Base-by-base conservation (phyloP, 2,113 vertebrate genomes). In the Struthio camelus region DNA sequence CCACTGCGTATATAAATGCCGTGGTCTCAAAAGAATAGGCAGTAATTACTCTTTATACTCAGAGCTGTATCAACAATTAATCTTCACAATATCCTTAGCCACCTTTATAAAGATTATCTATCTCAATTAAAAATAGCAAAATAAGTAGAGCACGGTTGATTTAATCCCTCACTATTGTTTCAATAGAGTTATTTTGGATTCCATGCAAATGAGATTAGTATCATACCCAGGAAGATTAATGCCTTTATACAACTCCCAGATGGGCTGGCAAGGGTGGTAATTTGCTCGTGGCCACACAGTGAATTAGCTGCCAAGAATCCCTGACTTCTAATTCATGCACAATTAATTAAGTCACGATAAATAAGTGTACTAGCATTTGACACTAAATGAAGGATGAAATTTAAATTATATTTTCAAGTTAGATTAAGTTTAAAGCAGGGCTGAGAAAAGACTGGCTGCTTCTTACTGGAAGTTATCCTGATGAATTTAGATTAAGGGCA, bases 401-500 rank as follows among this genome's bases (percentile, higher is more conserved):
- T 58, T 58, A 58, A 58, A 32, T 32, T 32, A 30, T 56, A 30
- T 56, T 56, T 76, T 69, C 75, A 69, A 61, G 53, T 72, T 70
- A 58, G 22, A 13, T 79, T 56, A 77, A 44, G 36, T 38, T 87
- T 11, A 85, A 77, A 91, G 40, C 23, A 80, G 82, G 5, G 53
- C 5, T 89, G 62, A 83, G 48, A 93, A 82, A 81, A 87, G 34
- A 82, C 19, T 9, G 27, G 22, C 44, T 51, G 80, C 44, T 79
- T 76, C 61, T 48, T 54, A 16, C 0, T 89, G 80, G 19, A 90
- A 69, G 38, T 34, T 34, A 28, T 22, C 76, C 16, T 38, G 61
- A 84, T 19, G 16, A 69, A 92, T 77, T 79, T 72, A 69, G 62
- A 89, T 64, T 87, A 95, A 96, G 87, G 66, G 56, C 56, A 82